A percentile compares a stretch with the other conserved stretches of the same genome.
Evolutionary conservation across 2,797 vertebrate species (phyloP).

Genomic region (Phyllotis vaccarum): DNA sequence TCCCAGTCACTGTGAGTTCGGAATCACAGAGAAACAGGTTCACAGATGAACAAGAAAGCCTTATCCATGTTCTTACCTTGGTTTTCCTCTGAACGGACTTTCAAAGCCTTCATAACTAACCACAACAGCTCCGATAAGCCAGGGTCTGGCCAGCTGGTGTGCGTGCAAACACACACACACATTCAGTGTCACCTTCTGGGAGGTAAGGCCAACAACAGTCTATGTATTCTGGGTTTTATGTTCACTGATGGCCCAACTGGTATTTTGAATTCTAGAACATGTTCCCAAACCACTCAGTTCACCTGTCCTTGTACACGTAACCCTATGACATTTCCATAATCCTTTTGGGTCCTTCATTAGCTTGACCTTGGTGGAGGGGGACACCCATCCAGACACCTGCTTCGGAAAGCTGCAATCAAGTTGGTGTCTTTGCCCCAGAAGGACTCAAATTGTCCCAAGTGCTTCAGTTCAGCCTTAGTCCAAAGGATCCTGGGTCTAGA

Average conservation of each 20-base stretch:
- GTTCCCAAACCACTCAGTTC: background rate
- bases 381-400: too few relatives aligned
- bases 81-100: background rate
- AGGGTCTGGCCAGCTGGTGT: background rate
- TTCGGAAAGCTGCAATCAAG: background rate
- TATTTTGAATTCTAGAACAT: background rate
- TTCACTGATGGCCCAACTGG: too few relatives aligned
- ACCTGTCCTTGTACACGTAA: accelerated
- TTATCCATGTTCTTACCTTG: accelerated
- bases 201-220: too few relatives aligned
- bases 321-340: accelerated
- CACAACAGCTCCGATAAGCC: accelerated
- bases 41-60: too few relatives aligned
- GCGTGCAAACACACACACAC: accelerated
- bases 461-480: too few relatives aligned
- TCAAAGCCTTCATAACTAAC: background rate
- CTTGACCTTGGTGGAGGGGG: accelerated
- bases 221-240: background rate
- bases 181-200: background rate
- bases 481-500: accelerated
- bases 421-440: background rate
- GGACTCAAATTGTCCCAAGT: background rate
- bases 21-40: accelerated
- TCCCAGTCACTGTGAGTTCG: background rate
- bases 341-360: background rate